phyloP scores from a whole-genome alignment of 2,113 vertebrate genomes.

The Oreamnos americanus region DNA sequence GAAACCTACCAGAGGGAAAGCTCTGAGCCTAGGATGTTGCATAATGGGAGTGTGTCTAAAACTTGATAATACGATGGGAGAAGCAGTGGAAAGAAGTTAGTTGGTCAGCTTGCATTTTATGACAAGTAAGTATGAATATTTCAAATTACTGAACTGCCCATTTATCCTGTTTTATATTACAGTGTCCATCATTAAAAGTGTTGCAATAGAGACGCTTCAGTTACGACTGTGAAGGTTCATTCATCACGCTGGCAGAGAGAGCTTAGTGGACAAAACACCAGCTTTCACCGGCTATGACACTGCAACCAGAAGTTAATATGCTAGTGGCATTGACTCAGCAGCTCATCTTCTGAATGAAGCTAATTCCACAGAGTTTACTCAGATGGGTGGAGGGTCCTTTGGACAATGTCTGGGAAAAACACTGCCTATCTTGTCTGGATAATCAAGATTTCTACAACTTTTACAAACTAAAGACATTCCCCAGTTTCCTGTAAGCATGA shows the following conservation, averaged over 20 bases:
- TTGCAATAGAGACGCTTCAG: conserved; percentile 12
- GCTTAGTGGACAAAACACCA: neutral
- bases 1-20: neutral
- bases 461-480: neutral
- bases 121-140: conserved; percentile 21
- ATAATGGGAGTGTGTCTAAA: neutral
- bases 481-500: neutral
- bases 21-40: neutral
- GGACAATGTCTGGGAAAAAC: neutral
- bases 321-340: neutral
- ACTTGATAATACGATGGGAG: neutral
- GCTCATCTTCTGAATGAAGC: neutral
- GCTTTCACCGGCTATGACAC: neutral
- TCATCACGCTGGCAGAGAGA: neutral
- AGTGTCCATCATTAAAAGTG: conserved; percentile 46
- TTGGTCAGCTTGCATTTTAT: neutral
- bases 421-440: neutral
- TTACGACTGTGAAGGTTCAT: neutral
- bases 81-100: neutral
- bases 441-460: neutral
- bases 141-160: neutral
- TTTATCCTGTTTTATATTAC: conserved; percentile 8
- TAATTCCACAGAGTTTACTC: neutral
- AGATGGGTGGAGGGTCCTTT: neutral
- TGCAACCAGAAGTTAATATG: neutral